These are phyloP conservation scores for Triplophysa tibetana DNA, from an alignment of 2,113 vertebrate species.

Conservation along the genomic window DNA sequence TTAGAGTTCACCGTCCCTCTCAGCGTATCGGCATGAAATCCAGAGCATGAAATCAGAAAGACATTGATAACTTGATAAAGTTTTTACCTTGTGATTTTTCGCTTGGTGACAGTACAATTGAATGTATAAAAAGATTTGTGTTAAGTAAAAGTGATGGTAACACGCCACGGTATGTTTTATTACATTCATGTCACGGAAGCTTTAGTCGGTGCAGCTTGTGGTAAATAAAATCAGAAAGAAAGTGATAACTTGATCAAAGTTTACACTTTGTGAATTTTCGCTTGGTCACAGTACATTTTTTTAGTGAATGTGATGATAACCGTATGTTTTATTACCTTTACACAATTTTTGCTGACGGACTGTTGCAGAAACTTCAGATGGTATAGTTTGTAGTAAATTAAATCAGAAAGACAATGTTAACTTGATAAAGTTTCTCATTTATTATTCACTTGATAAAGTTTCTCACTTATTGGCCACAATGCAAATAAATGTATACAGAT, in stretches of 20 bases:
- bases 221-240: not conserved
- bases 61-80: constrained; percentile 46
- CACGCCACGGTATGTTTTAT: not conserved
- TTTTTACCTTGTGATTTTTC: not conserved
- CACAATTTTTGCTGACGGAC: too few species aligned
- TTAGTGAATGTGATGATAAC: too few species aligned
- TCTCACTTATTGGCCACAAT: too few species aligned
- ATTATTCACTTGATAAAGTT: too few species aligned
- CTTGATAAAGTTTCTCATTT: too few species aligned
- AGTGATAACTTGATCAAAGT: too few species aligned
- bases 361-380: too few species aligned
- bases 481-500: too few species aligned
- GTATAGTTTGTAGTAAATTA: not conserved
- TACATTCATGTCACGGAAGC: not conserved
- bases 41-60: constrained; percentile 47
- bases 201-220: not conserved
- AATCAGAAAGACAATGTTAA: too few species aligned
- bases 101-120: constrained; percentile 12
- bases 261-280: too few species aligned
- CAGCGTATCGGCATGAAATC: constrained; percentile 27
- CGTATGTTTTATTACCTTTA: too few species aligned
- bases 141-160: not conserved
- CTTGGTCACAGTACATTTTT: too few species aligned
- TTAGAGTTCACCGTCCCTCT: not conserved
- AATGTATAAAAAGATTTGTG: not conserved